Percentiles rank a stretch among this genome's conserved stretches.
Conservation (phyloP, 2,113 vertebrate genomes). For the Syngnathus scovelli region DNA sequence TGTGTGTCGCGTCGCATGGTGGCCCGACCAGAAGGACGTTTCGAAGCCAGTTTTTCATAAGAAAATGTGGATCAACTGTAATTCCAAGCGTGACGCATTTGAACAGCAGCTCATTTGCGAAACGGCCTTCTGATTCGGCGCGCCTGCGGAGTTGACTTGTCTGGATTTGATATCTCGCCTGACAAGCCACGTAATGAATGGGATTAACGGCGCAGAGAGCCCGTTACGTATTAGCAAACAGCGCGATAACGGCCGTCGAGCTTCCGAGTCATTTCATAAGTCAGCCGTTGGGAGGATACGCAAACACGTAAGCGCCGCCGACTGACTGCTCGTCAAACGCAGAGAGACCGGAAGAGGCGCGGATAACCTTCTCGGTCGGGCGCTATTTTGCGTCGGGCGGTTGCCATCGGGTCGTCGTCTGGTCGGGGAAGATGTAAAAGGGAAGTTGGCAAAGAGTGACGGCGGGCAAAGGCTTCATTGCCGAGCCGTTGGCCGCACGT, state of each 20-base stretch:
- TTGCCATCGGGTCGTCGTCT: conserved; percentile 21
- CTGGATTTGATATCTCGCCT: conserved; percentile 26
- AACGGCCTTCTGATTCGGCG: conserved; percentile 8
- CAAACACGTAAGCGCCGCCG: background rate
- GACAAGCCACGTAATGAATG: conserved; percentile 21
- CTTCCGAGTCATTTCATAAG: conserved; percentile 18
- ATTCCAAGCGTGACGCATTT: background rate
- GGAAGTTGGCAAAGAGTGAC: conserved; percentile 42
- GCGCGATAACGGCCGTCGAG: conserved; percentile 34
- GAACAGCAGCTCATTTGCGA: conserved; percentile 17
- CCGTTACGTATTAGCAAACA: conserved; percentile 23
- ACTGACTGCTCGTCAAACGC: background rate
- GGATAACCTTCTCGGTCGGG: background rate
- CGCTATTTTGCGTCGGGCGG: no score
- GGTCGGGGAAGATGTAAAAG: conserved; percentile 31
- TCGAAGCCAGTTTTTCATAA: background rate
- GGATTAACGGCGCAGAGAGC: conserved; percentile 14
- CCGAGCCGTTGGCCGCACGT: conserved; percentile 39
- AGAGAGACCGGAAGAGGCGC: background rate
- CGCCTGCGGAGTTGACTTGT: conserved; percentile 15
- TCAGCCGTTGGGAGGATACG: background rate
- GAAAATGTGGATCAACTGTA: background rate
- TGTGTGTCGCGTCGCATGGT: conserved; percentile 1
- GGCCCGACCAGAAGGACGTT: background rate
- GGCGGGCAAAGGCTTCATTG: conserved; percentile 27